These are phyloP conservation scores for Epirrhoe alternata DNA, from an alignment of 2,888 invertebrate genomes.

Conservation along the genomic window DNA sequence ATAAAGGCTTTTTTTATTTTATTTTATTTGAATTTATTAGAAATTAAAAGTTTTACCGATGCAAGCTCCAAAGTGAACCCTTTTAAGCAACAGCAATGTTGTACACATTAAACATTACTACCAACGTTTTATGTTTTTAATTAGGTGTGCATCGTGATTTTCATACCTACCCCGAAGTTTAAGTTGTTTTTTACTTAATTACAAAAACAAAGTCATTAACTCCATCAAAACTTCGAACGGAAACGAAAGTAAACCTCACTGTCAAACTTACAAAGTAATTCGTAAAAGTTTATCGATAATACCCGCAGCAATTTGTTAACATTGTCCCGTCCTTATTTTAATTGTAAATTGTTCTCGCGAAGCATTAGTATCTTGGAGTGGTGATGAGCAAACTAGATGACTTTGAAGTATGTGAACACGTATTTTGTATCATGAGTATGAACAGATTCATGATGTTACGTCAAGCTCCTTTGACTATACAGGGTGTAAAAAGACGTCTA, in stretches of 20 bases:
- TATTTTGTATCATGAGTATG: neutral
- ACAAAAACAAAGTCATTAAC: neutral
- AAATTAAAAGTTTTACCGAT: too few species aligned
- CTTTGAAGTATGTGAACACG: neutral
- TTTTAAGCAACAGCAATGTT: too few species aligned
- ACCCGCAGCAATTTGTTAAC: conserved; percentile 28
- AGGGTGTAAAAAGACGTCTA: too few species aligned
- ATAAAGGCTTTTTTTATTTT: too few species aligned
- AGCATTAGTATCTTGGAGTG: conserved; percentile 57
- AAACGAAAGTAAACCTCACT: conserved; percentile 6
- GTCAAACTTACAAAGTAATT: conserved; percentile 11
- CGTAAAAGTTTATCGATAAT: conserved; percentile 46
- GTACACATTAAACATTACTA: too few species aligned
- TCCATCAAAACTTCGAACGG: conserved; percentile 7
- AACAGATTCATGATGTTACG: neutral
- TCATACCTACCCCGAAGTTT: too few species aligned
- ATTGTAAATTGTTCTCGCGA: conserved; percentile 72
- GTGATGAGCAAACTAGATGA: conserved; percentile 2
- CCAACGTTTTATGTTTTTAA: too few species aligned
- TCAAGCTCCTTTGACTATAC: too few species aligned
- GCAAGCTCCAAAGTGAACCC: too few species aligned
- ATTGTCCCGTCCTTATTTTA: conserved; percentile 56
- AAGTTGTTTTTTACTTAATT: neutral
- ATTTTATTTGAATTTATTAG: too few species aligned
- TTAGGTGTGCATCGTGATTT: too few species aligned